Evolutionary conservation across 2,113 vertebrate genomes (phyloP).

Genomic region (Brachyhypopomus gauderio): DNA sequence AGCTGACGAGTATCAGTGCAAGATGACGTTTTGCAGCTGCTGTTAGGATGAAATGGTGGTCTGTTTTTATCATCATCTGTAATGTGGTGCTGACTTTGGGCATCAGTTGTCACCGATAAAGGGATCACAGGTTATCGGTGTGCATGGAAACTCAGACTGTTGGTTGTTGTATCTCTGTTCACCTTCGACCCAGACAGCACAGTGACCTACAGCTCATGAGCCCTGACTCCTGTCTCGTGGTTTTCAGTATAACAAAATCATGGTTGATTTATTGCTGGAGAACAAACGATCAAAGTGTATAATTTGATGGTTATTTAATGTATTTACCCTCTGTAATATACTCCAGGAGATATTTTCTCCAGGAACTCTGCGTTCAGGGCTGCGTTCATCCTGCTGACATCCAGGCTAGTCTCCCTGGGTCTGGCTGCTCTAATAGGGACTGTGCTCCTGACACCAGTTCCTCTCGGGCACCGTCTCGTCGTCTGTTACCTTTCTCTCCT

Average conservation of each 20-base stretch:
- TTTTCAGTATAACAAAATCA: background rate
- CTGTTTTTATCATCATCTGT: conserved; percentile 24
- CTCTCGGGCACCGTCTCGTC: background rate
- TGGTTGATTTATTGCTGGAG: background rate
- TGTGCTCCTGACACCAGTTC: conserved; percentile 17
- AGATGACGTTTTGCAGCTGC: conserved; percentile 61
- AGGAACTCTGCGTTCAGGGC: too few species aligned
- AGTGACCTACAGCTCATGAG: background rate
- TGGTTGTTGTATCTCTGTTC: background rate
- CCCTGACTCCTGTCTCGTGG: background rate
- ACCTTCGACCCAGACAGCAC: background rate
- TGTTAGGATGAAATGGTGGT: conserved; percentile 41
- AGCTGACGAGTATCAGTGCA: conserved; percentile 61
- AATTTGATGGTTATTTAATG: too few species aligned
- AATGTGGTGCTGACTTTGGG: conserved; percentile 15
- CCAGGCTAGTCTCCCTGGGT: background rate
- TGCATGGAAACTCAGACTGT: background rate
- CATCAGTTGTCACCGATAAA: background rate
- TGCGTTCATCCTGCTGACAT: too few species aligned
- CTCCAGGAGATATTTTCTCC: background rate
- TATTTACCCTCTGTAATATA: background rate
- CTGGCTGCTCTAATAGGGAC: background rate
- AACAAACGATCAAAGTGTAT: too few species aligned
- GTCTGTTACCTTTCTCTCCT: conserved; percentile 26
- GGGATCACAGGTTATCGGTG: background rate